A percentile compares a stretch with the other conserved stretches of the same genome.
These are phyloP conservation scores for Cyclophora albipunctata DNA, from an alignment of 2,888 invertebrate species.

Conservation along the genomic window DNA sequence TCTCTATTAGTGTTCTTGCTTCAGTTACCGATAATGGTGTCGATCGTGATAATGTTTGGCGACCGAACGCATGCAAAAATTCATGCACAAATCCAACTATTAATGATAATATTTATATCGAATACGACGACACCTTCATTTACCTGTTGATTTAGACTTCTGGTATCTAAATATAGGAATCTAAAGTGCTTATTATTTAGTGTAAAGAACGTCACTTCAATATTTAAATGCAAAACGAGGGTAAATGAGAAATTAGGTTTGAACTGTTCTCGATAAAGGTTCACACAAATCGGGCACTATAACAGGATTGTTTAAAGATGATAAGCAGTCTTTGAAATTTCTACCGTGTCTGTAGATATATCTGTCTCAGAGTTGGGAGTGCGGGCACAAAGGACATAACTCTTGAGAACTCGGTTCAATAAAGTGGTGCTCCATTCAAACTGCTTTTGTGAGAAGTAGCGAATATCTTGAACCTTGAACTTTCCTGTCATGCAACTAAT, in stretches of 20 bases:
- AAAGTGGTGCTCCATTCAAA: slow-evolving; percentile 33
- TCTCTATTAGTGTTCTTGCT: slow-evolving; percentile 29
- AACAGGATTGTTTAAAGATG: background rate
- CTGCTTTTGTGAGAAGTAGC: slow-evolving; percentile 21
- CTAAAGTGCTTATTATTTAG: slow-evolving; percentile 19
- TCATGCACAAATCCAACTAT: slow-evolving; percentile 44
- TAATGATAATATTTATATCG: slow-evolving; percentile 17
- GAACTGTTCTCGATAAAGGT: background rate
- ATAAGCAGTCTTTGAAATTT: slow-evolving; percentile 4
- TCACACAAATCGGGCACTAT: background rate
- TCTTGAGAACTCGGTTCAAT: slow-evolving; percentile 30
- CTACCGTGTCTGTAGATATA: slow-evolving; percentile 11
- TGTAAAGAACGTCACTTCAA: slow-evolving; percentile 28
- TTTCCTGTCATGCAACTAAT: slow-evolving; percentile 17
- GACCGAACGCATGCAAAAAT: slow-evolving; percentile 44
- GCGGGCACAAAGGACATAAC: slow-evolving; percentile 29
- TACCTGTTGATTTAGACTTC: slow-evolving; percentile 42
- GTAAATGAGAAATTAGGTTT: background rate
- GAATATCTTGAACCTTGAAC: slow-evolving; percentile 13
- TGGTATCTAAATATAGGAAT: slow-evolving; percentile 30
- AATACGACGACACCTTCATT: slow-evolving; percentile 38
- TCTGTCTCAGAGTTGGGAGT: slow-evolving; percentile 17
- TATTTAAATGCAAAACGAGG: background rate
- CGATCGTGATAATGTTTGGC: slow-evolving; percentile 29
- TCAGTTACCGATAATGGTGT: slow-evolving; percentile 32